Base-by-base conservation (phyloP, 2,113 vertebrate species). In the Platysteira castanea region DNA sequence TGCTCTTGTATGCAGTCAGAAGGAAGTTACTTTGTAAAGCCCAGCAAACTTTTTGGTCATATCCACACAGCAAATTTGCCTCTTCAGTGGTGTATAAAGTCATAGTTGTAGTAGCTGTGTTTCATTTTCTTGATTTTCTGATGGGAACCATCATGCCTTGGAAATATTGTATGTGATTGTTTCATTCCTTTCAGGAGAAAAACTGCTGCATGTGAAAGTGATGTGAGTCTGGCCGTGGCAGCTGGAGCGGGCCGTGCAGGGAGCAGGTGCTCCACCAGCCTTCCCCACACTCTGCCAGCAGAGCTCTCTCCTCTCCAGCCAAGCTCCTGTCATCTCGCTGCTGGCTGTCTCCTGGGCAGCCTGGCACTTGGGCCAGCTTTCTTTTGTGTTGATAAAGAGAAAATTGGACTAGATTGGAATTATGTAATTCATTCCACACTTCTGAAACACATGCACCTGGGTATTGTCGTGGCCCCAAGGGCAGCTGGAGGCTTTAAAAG, bases 241-340 rank as follows among this genome's bases (percentile, higher is more conserved):
- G 46, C 65, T 89, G 60, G 50, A 93, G 69, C 50, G 80, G 93
- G 60, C 79, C 52, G 6, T 8, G 59, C 75, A 53, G 44, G 74
- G 69, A 96, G 86, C 96, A 96, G 94, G 84, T 96, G 93, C 74
- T 91, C 12, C 47, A 35, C 37, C 7, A 75, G 77, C 17, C 35
- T 76, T 77, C 47, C 42, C 56, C 70, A 46, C 28, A 68, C 23
- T 61, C 82, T 96, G 88, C 90, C 90, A 96, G 6, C 59, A 87
- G 20, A 79, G n/a, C 80, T 94, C 9, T 3, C 67, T 81, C 70
- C 30, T 42, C 41, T 41, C 71, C 50, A 76, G 82, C 92, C 90
- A 87, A 93, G 39, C 69, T 83, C 87, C 75, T 82, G 65, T 84
- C 71, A 70, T 74, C 67, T 57, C 46, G 17, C 63, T 70, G 17